Percentiles rank a stretch among this genome's conserved stretches.
Evolutionary conservation across 2,797 vertebrate species (phyloP).

Genomic region (Salmo trutta): DNA sequence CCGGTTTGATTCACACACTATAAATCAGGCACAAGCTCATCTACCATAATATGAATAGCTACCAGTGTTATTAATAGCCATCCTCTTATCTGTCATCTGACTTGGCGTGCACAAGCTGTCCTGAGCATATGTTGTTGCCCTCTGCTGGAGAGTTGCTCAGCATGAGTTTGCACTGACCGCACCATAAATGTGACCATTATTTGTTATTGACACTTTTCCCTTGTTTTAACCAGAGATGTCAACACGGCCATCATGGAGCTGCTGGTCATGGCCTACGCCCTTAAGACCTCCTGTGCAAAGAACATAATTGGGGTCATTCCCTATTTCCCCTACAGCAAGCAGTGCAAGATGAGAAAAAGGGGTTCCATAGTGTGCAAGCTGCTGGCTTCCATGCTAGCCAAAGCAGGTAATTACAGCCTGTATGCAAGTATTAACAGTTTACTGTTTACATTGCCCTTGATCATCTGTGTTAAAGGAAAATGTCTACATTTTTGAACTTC

Average conservation of each 20-base stretch:
- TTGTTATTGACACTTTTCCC: background rate
- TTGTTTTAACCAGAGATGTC: conserved; percentile 82
- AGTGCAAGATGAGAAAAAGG: conserved; percentile 98
- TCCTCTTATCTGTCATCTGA: background rate
- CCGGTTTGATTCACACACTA: background rate
- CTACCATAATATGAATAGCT: background rate
- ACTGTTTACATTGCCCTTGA: background rate
- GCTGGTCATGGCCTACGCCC: conserved; percentile 94
- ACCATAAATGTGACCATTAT: background rate
- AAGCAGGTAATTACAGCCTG: conserved; percentile 81
- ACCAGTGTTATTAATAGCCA: background rate
- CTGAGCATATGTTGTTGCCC: background rate
- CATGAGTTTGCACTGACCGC: background rate
- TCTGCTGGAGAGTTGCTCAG: conserved; percentile 1
- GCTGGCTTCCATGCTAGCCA: conserved; percentile 95
- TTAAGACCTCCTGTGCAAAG: conserved; percentile 95
- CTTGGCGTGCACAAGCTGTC: background rate
- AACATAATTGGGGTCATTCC: conserved; percentile 98
- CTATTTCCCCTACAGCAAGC: conserved; percentile 99
- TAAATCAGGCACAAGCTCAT: background rate
- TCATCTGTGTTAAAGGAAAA: background rate
- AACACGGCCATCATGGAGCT: conserved; percentile 99
- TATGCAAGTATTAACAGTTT: background rate
- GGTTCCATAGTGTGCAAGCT: conserved; percentile 98
- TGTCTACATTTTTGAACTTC: background rate